Base-by-base conservation (phyloP, 1,140 invertebrate species). In the Drosophila sp. region DNA sequence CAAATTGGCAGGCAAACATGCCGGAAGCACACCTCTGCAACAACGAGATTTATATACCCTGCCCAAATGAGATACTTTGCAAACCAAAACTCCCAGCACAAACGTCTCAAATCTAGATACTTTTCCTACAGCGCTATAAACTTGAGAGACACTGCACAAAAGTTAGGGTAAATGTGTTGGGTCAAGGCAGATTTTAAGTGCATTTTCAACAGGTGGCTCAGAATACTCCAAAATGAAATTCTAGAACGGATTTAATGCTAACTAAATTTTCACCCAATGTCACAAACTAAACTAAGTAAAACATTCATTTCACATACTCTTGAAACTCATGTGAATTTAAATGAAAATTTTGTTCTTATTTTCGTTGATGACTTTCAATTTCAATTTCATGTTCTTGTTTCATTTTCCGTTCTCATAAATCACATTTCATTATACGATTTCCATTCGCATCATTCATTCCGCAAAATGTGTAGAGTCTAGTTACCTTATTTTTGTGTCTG, bases 1-100 rank as follows among this genome's bases (percentile, higher is more conserved):
- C 67, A 65, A 70, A 70, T 70, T 72, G 66, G 40, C 71, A 54
- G 64, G 29, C 10, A 66, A 57, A 32, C 32, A 23, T 23, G 56
- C 56, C 30, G 56, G 56, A 50, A 50, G 44, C 44, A n/a, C n/a
- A 17, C 3, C 11, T 4, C 11, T 1, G n/a, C 30, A 41, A 41
- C 35, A 27, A 27, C 23, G 44, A 27, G 3, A 8, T 50, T 27
- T 50, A 27, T 27, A 50, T 50, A 50, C 44, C 44, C 44, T 50
- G 23, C 44, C 4, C 17, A 17, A 35, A 7, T 4, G 33, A 35
- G 33, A 17, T 17, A 17, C 17, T 17, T 17, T 17, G 17, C 17
- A 17, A 17, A 17, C 17, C 17, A 17, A 17, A 17, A 17, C 17
- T 17, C 17, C 17, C 17, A 17, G 30, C 35, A 11, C 10, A 38